These are phyloP conservation scores for Scopus umbretta DNA, from an alignment of 2,113 vertebrate species.

Conservation along the genomic window DNA sequence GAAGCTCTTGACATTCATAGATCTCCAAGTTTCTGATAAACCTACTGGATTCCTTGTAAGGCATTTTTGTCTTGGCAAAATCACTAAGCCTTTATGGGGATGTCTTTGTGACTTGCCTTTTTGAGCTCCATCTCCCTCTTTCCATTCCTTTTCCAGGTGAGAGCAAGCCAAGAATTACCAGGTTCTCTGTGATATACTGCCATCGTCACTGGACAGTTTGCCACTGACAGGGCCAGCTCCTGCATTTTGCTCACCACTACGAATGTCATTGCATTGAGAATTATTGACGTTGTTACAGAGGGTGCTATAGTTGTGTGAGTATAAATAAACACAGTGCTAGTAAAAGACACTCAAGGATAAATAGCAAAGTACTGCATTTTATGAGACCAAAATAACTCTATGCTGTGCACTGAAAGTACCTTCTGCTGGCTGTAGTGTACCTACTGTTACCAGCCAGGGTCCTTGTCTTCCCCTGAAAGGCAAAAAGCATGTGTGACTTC, in stretches of 20 bases:
- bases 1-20: not conserved
- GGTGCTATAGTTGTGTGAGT: not conserved
- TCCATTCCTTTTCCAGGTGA: not conserved
- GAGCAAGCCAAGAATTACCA: not conserved
- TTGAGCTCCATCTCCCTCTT: not conserved
- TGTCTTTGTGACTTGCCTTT: not conserved
- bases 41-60: not conserved
- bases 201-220: fast-evolving
- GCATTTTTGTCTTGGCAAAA: not conserved
- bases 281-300: not conserved
- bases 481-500: not conserved
- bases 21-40: not conserved
- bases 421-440: not conserved
- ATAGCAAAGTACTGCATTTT: constrained; percentile 5
- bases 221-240: not conserved
- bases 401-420: not conserved
- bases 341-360: constrained; percentile 19
- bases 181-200: not conserved
- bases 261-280: not conserved
- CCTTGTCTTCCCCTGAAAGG: not conserved
- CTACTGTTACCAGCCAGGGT: not conserved
- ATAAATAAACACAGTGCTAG: constrained; percentile 26
- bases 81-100: not conserved
- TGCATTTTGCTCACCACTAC: not conserved
- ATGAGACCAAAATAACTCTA: not conserved